Percentiles rank a stretch among this genome's conserved stretches.
These are phyloP conservation scores for Cryptotis parvus DNA, from an alignment of 2,113 vertebrate species.

Conservation along the genomic window DNA sequence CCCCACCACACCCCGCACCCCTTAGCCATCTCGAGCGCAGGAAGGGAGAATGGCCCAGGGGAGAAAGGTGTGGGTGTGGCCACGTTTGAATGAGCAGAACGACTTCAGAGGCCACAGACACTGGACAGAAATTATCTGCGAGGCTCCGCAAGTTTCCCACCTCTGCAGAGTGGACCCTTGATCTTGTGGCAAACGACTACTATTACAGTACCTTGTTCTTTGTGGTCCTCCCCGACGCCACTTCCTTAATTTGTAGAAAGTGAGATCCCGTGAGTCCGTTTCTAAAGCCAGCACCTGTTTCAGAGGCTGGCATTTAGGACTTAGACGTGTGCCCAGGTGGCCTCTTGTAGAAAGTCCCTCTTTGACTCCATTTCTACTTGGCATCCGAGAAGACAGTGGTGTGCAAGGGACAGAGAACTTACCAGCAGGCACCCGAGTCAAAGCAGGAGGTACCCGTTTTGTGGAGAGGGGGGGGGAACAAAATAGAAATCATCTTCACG, in stretches of 20 bases:
- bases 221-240: no score
- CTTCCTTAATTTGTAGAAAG: background rate
- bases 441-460: no score
- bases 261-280: background rate
- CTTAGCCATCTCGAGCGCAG: no score
- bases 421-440: background rate
- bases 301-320: background rate
- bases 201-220: no score
- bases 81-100: conserved; percentile 28
- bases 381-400: background rate
- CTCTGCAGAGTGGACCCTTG: background rate
- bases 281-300: background rate
- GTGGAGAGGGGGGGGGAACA: no score
- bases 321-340: background rate
- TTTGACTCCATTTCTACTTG: background rate
- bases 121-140: background rate
- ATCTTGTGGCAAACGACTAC: background rate
- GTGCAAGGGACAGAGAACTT: background rate
- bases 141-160: background rate
- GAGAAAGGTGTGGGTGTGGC: conserved; percentile 3
- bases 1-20: background rate
- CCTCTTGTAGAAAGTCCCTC: background rate
- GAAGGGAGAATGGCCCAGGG: background rate
- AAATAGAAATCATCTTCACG: no score
- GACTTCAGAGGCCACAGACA: background rate